phyloP scores from a whole-genome alignment of 2,797 vertebrate species.

The Gymnoscopelus microlampas region DNA sequence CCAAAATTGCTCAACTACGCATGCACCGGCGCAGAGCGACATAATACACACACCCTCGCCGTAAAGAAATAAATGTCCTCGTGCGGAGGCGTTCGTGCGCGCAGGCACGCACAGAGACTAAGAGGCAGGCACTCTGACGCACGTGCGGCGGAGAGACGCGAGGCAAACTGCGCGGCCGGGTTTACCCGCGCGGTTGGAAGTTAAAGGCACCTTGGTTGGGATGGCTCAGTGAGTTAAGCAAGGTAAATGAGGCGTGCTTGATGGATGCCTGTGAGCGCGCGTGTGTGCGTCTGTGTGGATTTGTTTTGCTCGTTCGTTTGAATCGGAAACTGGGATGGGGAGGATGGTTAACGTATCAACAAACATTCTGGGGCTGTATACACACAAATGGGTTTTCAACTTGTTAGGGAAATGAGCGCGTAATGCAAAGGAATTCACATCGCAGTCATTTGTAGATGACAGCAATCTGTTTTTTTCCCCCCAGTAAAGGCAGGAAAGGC shows the following conservation, averaged over 20 bases:
- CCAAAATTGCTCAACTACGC: neutral
- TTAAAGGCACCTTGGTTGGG: conserved; percentile 5
- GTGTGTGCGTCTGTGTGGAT: neutral
- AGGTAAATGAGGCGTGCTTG: conserved; percentile 52
- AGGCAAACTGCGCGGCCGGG: neutral
- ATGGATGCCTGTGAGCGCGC: conserved; percentile 28
- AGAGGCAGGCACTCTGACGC: neutral
- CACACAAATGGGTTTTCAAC: too few relatives aligned
- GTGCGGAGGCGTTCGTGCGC: neutral
- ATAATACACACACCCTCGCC: neutral
- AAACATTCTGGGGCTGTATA: neutral
- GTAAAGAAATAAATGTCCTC: neutral
- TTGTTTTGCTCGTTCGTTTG: conserved; percentile 42
- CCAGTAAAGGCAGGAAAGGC: neutral
- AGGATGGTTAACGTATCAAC: conserved; percentile 15
- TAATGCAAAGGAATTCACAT: neutral
- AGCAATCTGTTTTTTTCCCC: neutral
- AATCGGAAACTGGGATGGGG: conserved; percentile 23
- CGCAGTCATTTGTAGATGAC: neutral
- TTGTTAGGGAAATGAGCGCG: conserved; percentile 3
- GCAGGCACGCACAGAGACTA: neutral
- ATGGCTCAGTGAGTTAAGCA: conserved; percentile 27
- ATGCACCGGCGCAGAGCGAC: neutral
- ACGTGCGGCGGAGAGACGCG: neutral
- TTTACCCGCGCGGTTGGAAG: conserved; percentile 24